These are phyloP conservation scores for Stegophylla sp. DNA, from an alignment of 2,888 invertebrate species.

Conservation along the genomic window DNA sequence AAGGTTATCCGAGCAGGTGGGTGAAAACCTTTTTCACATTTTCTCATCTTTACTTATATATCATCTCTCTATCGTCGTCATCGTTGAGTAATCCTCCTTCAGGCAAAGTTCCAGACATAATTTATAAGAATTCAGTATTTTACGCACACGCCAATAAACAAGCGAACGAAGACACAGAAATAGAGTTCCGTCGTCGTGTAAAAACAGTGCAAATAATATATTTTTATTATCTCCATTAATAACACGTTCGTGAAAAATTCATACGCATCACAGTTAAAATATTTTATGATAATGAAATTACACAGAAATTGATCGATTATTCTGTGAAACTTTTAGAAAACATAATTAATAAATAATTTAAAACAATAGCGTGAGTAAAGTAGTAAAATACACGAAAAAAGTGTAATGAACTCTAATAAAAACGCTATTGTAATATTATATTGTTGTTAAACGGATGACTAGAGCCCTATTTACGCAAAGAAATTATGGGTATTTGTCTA, in stretches of 20 bases:
- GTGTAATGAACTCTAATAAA: too few relatives aligned
- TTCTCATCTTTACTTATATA: not conserved
- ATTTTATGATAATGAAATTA: constrained; percentile 1
- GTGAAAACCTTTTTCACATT: not conserved
- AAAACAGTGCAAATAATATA: constrained; percentile 3
- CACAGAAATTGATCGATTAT: not conserved
- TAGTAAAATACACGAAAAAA: too few relatives aligned
- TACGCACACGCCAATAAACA: not conserved
- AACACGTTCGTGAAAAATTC: not conserved
- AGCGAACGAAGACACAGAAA: not conserved
- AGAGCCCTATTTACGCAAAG: too few relatives aligned
- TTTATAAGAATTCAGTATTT: constrained; percentile 7
- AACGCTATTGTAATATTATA: too few relatives aligned
- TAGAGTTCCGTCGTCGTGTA: not conserved
- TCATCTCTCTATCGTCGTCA: not conserved
- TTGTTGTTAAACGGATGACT: too few relatives aligned
- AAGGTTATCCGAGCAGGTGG: not conserved
- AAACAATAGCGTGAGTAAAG: too few relatives aligned
- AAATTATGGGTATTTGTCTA: too few relatives aligned
- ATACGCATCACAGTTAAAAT: not conserved
- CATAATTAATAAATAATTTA: too few relatives aligned
- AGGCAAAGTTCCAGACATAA: constrained; percentile 8
- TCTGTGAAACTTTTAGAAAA: too few relatives aligned
- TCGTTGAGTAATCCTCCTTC: constrained; percentile 1
- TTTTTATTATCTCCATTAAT: not conserved